Conservation (phyloP, 1,140 invertebrate genomes). For the Psilanteris sp. region DNA sequence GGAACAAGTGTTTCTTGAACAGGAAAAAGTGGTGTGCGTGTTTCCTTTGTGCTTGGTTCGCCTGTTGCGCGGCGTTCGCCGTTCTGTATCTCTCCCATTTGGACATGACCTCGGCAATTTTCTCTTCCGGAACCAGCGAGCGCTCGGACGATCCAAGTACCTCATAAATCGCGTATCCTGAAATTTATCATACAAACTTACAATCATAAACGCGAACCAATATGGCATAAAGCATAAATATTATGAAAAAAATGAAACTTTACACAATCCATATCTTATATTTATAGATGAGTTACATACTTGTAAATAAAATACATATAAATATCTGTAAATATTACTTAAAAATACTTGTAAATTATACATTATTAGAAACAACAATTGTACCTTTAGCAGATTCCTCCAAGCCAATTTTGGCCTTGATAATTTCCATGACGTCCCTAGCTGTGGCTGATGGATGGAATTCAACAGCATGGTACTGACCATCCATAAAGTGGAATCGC, state of each 20-base stretch:
- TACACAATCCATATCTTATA: no score
- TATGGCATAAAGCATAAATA: no score
- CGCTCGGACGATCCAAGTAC: constrained; percentile 90
- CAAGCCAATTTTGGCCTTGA: constrained; percentile 95
- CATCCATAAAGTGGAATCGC: constrained; percentile 95
- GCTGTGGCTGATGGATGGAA: constrained; percentile 96
- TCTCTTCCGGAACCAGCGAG: constrained; percentile 90
- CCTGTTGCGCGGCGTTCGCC: constrained; percentile 79
- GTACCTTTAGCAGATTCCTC: constrained; percentile 86
- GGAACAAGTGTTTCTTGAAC: constrained; percentile 96
- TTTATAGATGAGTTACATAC: no score
- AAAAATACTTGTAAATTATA: no score
- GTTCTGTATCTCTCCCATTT: constrained; percentile 94
- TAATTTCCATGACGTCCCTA: constrained; percentile 92
- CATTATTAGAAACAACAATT: no score
- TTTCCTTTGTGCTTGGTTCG: constrained; percentile 74
- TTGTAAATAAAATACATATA: no score
- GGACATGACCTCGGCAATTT: constrained; percentile 95
- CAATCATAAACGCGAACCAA: constrained; percentile 11
- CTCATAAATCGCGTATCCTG: constrained; percentile 89
- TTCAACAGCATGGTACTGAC: constrained; percentile 95
- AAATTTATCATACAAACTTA: constrained; percentile 13
- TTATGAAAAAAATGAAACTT: no score
- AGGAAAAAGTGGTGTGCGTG: constrained; percentile 85
- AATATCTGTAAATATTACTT: no score